Conservation (phyloP, 1,140 invertebrate species). For the Phenacoccus solenopsis region DNA sequence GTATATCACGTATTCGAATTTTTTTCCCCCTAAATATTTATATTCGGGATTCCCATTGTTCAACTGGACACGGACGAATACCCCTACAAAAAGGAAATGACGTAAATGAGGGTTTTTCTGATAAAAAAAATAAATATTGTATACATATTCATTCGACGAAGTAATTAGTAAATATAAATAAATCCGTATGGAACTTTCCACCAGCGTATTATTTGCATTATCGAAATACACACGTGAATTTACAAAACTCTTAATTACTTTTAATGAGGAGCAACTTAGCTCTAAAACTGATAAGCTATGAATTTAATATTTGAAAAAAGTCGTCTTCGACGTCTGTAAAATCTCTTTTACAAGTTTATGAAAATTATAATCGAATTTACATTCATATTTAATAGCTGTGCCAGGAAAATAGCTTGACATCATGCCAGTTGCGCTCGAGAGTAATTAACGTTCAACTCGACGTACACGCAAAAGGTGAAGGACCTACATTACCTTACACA, state of each 20-base stretch:
- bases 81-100: neutral
- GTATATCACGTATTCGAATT: neutral
- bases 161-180: neutral
- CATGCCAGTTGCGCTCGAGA: neutral
- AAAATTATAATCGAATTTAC: neutral
- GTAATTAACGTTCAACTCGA: constrained; percentile 1
- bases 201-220: neutral
- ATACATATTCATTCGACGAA: neutral
- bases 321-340: no score
- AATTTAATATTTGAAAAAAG: no score
- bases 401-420: neutral
- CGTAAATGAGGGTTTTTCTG: no score
- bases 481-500: constrained; percentile 1
- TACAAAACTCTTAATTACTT: no score
- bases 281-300: no score
- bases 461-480: neutral
- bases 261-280: no score
- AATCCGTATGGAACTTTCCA: neutral
- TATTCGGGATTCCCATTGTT: neutral
- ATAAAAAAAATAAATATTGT: neutral
- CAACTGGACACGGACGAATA: neutral
- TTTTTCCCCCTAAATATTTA: neutral
- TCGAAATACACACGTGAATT: no score
- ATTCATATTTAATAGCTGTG: neutral
- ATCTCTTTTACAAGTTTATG: no score